Evolutionary conservation across 2,797 vertebrate species (phyloP), one percentile per base, ranked within the genome.

Genomic region (Arnoldichthys spilopterus): DNA sequence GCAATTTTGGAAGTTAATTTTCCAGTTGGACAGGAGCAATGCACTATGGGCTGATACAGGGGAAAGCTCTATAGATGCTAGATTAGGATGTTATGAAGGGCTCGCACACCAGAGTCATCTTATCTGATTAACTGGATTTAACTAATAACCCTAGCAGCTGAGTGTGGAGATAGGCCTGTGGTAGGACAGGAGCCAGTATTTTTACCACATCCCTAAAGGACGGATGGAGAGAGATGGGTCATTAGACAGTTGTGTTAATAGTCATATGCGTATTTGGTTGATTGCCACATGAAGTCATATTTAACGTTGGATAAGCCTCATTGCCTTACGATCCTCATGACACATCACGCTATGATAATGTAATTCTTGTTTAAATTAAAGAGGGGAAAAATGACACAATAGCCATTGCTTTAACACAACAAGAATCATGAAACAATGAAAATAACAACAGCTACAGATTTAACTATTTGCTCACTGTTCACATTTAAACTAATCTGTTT

Each of bases 101-200:
- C 18, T 59, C 73, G 32, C 71, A 68, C 70, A 70, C 51, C 56
- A 66, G 74, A 87, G 88, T 71, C 78, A 81, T 86, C 88, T 87
- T 76, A 83, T 86, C 79, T 90, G 82, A 90, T 91, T 89, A 87
- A 88, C 85, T 81, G 88, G 81, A 88, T 90, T 84, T 78, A 82
- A 89, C 84, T 85, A 88, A 91, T 88, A 89, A 85, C 66, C 82
- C 70, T 40, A 13, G 72, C 26, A 34, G 20, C 53, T 16, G 54
- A 47, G 30, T 22, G 34, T 22, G 43, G 18, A 47, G 26, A 59
- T 13, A 16, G 16, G 53, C 26, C 40, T 54, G 20, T 8, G 13
- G n/a, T 18, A n/a, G 40, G 40, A 59, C 40, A 70, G 13, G 62
- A 40, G 13, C 59, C 11, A 18, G 72, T 74, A 67, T 59, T 20